Percentiles rank a stretch among this genome's conserved stretches.
Conservation (phyloP, 2,888 invertebrate species). For the Danaus chrysippus region DNA sequence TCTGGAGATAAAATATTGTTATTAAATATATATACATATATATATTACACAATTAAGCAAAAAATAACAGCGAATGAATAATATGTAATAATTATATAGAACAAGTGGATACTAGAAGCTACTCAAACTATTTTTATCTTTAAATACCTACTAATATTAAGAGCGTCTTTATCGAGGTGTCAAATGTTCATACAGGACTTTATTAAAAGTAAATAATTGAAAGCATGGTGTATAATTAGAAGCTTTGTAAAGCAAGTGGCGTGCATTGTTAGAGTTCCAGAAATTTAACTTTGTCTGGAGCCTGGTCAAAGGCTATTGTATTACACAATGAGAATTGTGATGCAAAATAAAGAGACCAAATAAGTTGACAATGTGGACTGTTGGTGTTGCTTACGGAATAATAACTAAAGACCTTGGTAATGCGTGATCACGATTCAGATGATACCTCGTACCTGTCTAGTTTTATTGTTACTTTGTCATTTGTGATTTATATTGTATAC, state of each 20-base stretch:
- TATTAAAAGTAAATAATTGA: too few relatives aligned
- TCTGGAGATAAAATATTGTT: conserved; percentile 50
- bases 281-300: conserved; percentile 20
- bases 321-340: conserved; percentile 63
- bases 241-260: background rate
- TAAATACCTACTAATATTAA: too few relatives aligned
- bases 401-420: conserved; percentile 54
- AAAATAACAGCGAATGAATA: too few relatives aligned
- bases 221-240: background rate
- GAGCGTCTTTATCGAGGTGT: too few relatives aligned
- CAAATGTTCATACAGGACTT: too few relatives aligned
- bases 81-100: too few relatives aligned
- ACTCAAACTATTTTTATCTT: too few relatives aligned
- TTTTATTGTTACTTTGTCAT: conserved; percentile 14
- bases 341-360: conserved; percentile 64
- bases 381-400: conserved; percentile 49
- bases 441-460: conserved; percentile 35
- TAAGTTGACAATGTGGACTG: conserved; percentile 54
- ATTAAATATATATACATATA: too few relatives aligned
- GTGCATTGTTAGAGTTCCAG: conserved; percentile 14
- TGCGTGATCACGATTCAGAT: conserved; percentile 51
- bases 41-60: too few relatives aligned
- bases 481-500: conserved; percentile 2
- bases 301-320: conserved; percentile 47
- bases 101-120: too few relatives aligned